Evolutionary conservation across 2,797 vertebrate genomes (phyloP).

Genomic region (Myotis pilosus): DNA sequence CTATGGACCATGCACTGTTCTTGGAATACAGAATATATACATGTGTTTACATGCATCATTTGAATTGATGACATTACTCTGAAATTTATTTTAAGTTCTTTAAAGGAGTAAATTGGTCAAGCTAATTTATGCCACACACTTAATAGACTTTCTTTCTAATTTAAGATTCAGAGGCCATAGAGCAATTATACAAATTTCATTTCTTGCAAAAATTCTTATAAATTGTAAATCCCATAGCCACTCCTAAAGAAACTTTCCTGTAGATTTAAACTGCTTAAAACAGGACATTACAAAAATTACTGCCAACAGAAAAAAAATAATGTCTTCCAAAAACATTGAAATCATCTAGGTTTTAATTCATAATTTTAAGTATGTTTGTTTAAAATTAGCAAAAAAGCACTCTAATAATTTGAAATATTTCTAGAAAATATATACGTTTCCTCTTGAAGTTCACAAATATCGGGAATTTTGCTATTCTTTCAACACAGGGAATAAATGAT

Average conservation of each 20-base stretch:
- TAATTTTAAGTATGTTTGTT: neutral
- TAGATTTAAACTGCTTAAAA: neutral
- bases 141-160: neutral
- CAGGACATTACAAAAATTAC: neutral
- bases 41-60: neutral
- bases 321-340: neutral
- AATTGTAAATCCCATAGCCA: neutral
- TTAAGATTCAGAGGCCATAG: neutral
- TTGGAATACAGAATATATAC: neutral
- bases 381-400: neutral
- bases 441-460: neutral
- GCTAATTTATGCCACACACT: neutral
- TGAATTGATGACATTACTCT: neutral
- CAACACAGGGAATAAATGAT: neutral
- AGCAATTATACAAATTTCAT: neutral
- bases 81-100: conserved; percentile 12
- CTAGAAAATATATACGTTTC: conserved; percentile 1
- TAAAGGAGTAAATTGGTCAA: neutral
- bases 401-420: neutral
- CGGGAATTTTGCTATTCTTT: neutral
- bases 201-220: conserved; percentile 24
- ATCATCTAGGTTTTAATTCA: neutral
- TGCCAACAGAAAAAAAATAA: neutral
- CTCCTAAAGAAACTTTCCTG: neutral
- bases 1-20: neutral